Percentiles rank a stretch among this genome's conserved stretches.
Conservation (phyloP, 2,888 invertebrate genomes). For the Chrysolina haemoptera region DNA sequence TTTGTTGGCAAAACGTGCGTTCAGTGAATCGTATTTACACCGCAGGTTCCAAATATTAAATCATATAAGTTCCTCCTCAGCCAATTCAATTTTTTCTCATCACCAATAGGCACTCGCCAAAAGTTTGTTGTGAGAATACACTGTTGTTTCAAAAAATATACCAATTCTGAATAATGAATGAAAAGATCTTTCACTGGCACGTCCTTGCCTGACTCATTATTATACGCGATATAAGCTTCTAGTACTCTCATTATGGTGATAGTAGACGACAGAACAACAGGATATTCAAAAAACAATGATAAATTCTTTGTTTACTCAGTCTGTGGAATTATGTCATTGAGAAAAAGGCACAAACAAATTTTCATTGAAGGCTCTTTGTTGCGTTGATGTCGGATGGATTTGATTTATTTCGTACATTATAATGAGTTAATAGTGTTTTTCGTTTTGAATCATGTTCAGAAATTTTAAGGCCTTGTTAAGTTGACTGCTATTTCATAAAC, state of each 20-base stretch:
- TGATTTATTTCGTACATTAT: not conserved
- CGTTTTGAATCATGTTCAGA: not conserved
- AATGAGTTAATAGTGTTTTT: not conserved
- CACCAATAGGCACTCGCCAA: too few species aligned
- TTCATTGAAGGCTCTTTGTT: slow-evolving; percentile 9
- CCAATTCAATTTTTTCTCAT: too few species aligned
- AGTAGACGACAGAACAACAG: slow-evolving; percentile 36
- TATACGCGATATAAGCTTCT: slow-evolving; percentile 38
- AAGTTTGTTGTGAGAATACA: too few species aligned
- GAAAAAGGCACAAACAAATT: slow-evolving; percentile 31
- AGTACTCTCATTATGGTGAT: slow-evolving; percentile 38
- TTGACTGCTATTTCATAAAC: not conserved
- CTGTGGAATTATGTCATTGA: slow-evolving; percentile 41
- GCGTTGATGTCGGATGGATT: not conserved
- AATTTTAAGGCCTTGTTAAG: too few species aligned
- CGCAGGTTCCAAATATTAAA: too few species aligned
- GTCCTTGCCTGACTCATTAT: slow-evolving; percentile 34
- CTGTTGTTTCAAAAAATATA: too few species aligned
- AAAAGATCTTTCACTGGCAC: not conserved
- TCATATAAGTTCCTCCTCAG: too few species aligned
- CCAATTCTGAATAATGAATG: not conserved
- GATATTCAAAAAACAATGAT: slow-evolving; percentile 34
- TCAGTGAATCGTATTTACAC: too few species aligned
- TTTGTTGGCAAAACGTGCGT: too few species aligned
- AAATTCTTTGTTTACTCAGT: slow-evolving; percentile 35